Conservation (phyloP, 2,797 vertebrate genomes). For the Okamejei kenojei region DNA sequence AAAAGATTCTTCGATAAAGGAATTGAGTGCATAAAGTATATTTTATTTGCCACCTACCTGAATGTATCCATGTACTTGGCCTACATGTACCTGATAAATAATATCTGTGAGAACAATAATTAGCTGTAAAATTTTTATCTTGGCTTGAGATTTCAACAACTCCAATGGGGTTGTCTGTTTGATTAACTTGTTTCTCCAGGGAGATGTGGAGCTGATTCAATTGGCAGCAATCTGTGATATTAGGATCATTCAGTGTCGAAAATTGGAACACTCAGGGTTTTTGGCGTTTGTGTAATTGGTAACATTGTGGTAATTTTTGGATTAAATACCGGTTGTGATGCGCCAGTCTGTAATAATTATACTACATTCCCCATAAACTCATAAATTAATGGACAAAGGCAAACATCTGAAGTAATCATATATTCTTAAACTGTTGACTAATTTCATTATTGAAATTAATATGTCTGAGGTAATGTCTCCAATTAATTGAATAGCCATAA, state of each 20-base stretch:
- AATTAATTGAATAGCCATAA: slow-evolving; percentile 4
- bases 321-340: not conserved
- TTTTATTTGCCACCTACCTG: not conserved
- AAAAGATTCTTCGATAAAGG: not conserved
- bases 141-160: not conserved
- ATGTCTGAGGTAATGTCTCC: not conserved
- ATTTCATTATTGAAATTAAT: not conserved
- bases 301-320: not conserved
- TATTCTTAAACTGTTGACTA: not conserved
- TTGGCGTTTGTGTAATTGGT: slow-evolving; percentile 2
- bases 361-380: not conserved
- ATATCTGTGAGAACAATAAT: not conserved
- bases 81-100: not conserved
- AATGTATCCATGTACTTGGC: not conserved
- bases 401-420: not conserved
- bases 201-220: not conserved
- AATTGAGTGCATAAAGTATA: not conserved
- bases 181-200: not conserved
- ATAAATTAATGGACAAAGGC: not conserved
- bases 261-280: slow-evolving; percentile 1
- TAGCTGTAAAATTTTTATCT: not conserved
- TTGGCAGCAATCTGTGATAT: not conserved
- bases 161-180: not conserved
- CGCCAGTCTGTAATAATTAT: not conserved
- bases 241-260: not conserved